Evolutionary conservation across 1,140 invertebrate species (phyloP), one percentile per base, ranked within the genome.

Genomic region (Ptiloglossa arizonensis): DNA sequence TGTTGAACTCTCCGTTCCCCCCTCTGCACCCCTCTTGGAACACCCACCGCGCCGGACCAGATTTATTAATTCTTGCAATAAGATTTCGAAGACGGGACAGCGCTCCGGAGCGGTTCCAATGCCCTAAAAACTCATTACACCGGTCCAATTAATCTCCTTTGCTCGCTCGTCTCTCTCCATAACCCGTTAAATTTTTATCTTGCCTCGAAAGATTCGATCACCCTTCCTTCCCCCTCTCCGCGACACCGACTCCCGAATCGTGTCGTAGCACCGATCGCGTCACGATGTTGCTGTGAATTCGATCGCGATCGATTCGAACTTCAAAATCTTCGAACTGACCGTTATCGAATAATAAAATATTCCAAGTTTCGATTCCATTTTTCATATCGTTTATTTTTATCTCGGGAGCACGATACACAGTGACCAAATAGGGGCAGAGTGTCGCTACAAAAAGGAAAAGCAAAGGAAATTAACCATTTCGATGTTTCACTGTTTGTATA

Each of bases 111-210:
- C 8, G 8, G 15, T 41, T 22, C 62, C 32, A 71, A 54, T 63
- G 59, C 41, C 29, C 3, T 27, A 35, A 83, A 80, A 84, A 75
- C 80, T 71, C 70, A 80, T 84, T 75, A 80, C 38, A 24, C 8
- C 24, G n/a, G 46, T 27, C 17, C 56, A 32, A 56, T 80, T 67
- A 71, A 83, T 75, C 81, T 48, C 27, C 15, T 41, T 44, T 41
- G 11, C 56, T 66, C 38, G 56, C 77, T 63, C 56, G 69, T 52
- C 72, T 56, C 6, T 32, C n/a, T 64, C 19, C 32, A 56, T 62
- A 50, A 60, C 44, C 46, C 35, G 67, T 83, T 81, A 81, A 76
- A 76, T 71, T 59, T 74, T 19, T 50, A 50, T 32, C 13, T 29
- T 17, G 46, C 50, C 27, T 27, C 0, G 17, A 17, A 38, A 41